These are phyloP conservation scores for Corbicula japonica DNA, from an alignment of 2,888 invertebrate species.

Conservation along the genomic window DNA sequence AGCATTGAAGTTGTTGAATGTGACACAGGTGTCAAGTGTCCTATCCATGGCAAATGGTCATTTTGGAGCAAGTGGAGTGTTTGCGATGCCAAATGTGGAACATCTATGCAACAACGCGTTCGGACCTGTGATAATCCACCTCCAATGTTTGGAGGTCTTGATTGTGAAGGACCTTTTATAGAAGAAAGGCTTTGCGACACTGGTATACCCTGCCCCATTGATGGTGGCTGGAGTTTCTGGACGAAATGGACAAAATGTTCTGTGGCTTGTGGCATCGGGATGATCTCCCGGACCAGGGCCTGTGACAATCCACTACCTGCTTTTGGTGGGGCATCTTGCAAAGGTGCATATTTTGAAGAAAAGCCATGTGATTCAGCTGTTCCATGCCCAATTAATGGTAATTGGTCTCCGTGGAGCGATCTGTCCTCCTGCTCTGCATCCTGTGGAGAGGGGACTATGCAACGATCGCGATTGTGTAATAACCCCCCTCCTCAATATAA, in stretches of 20 bases:
- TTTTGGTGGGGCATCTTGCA: constrained; percentile 32
- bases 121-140: constrained; percentile 41
- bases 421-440: constrained; percentile 25
- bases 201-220: constrained; percentile 12
- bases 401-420: constrained; percentile 43
- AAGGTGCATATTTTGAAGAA: constrained; percentile 19
- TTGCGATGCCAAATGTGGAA: constrained; percentile 47
- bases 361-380: constrained; percentile 33
- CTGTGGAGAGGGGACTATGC: constrained; percentile 46
- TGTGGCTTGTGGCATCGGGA: constrained; percentile 32
- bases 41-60: constrained; percentile 49
- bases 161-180: constrained; percentile 20
- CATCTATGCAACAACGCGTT: constrained; percentile 18
- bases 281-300: constrained; percentile 6
- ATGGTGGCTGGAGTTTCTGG: constrained; percentile 46
- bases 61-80: constrained; percentile 41
- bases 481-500: constrained; percentile 38
- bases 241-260: constrained; percentile 40
- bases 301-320: constrained; percentile 40
- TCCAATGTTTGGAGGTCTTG: constrained; percentile 35
- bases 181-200: constrained; percentile 39
- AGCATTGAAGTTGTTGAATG: constrained; percentile 25
- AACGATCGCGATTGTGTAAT: constrained; percentile 39
- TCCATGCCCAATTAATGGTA: constrained; percentile 36
- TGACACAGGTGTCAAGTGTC: constrained; percentile 36